These are phyloP conservation scores for Mastomys natalensis DNA, from an alignment of 2,113 vertebrate genomes.

Conservation along the genomic window DNA sequence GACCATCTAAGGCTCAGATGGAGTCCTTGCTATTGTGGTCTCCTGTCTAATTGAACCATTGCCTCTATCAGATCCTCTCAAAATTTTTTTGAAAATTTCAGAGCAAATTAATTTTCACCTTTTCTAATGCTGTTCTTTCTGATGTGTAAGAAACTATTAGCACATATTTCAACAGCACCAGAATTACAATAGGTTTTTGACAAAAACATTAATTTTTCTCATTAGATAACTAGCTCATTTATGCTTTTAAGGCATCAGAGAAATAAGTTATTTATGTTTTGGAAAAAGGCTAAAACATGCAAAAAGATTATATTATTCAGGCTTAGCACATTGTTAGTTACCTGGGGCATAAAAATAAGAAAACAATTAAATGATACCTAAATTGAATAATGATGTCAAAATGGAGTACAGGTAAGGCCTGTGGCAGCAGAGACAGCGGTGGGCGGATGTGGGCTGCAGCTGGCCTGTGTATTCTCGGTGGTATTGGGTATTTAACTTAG, in stretches of 20 bases:
- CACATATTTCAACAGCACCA: constrained; percentile 26
- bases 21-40: neutral
- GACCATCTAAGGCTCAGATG: neutral
- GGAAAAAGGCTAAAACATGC: constrained; percentile 2
- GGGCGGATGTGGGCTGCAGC: neutral
- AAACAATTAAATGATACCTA: constrained; percentile 22
- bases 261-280: neutral
- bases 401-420: neutral
- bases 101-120: constrained; percentile 22
- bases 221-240: constrained; percentile 1
- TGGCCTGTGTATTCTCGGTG: neutral
- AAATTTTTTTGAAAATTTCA: constrained; percentile 33
- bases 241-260: constrained; percentile 14
- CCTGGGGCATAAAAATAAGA: neutral
- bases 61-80: neutral
- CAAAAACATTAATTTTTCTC: constrained; percentile 44
- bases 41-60: neutral
- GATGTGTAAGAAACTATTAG: neutral
- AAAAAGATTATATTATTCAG: constrained; percentile 33
- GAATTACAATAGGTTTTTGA: constrained; percentile 30
- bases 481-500: constrained; percentile 33
- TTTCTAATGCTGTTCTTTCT: neutral
- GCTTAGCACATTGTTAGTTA: constrained; percentile 15
- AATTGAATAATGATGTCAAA: constrained; percentile 41
- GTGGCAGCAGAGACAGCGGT: neutral